A percentile compares a stretch with the other conserved stretches of the same genome.
Evolutionary conservation across 2,113 vertebrate species (phyloP).

Genomic region (Dipodomys ordii): DNA sequence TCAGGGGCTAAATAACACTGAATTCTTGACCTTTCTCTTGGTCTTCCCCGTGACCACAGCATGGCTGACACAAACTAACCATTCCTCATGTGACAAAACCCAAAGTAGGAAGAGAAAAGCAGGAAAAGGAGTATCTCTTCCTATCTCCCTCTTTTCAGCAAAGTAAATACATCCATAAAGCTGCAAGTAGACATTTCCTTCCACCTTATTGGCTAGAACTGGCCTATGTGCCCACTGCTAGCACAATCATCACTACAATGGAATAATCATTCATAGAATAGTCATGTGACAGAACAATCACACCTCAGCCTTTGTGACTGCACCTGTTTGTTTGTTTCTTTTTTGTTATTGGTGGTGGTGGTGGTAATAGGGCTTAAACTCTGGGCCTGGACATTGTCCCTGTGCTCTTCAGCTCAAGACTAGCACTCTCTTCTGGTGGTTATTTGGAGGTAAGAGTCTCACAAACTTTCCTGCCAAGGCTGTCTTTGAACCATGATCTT

Average conservation of each 20-base stretch:
- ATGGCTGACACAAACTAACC: background rate
- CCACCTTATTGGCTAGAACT: background rate
- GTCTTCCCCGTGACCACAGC: background rate
- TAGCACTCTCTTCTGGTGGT: too few species aligned
- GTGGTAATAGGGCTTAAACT: too few species aligned
- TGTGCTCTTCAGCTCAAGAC: too few species aligned
- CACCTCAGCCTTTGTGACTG: background rate
- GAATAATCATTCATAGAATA: background rate
- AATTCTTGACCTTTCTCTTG: background rate
- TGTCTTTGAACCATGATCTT: too few species aligned
- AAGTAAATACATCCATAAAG: background rate
- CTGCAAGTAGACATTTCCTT: background rate
- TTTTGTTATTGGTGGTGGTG: too few species aligned
- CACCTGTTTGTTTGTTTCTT: background rate
- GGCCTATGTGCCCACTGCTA: background rate
- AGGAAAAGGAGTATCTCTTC: background rate
- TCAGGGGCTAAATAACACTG: background rate
- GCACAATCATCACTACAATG: background rate
- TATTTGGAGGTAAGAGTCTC: too few species aligned
- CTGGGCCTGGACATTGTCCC: too few species aligned
- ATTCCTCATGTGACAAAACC: constrained; percentile 35
- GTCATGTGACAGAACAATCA: background rate
- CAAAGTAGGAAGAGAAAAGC: constrained; percentile 18
- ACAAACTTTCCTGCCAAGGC: too few species aligned
- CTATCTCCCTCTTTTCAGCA: background rate